phyloP scores from a whole-genome alignment of 1,140 invertebrate species.

The Meloidogyne hapla region DNA sequence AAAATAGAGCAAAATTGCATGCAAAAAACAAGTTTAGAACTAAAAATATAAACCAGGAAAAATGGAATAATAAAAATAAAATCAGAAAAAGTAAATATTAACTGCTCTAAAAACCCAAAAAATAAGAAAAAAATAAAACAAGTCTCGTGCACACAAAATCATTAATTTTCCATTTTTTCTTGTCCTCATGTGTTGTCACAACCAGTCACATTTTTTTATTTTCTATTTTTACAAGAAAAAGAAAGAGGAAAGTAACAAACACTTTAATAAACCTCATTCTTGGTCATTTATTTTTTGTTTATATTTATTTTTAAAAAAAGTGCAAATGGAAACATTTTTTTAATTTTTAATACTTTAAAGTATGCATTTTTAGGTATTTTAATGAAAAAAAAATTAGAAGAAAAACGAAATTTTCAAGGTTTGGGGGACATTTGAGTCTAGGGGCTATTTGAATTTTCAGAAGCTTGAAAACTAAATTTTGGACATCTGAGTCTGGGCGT shows the following conservation, averaged over 20 bases:
- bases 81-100: too few species aligned
- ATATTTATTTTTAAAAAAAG: neutral
- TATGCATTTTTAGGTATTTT: neutral
- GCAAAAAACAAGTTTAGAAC: too few species aligned
- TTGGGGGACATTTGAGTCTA: too few species aligned
- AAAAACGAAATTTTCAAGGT: too few species aligned
- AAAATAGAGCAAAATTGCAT: too few species aligned
- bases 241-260: too few species aligned
- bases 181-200: constrained; percentile 1
- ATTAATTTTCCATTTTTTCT: neutral
- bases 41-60: too few species aligned
- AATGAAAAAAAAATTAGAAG: neutral
- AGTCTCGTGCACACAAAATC: constrained; percentile 2
- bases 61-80: too few species aligned
- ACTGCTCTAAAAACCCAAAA: neutral
- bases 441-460: too few species aligned
- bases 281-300: neutral
- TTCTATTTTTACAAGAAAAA: neutral
- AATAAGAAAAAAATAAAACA: neutral
- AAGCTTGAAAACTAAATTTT: too few species aligned
- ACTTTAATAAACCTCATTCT: too few species aligned
- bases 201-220: neutral
- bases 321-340: neutral
- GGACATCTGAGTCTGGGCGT: too few species aligned
- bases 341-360: neutral